Evolutionary conservation across 2,797 vertebrate genomes (phyloP), one percentile per base, ranked within the genome.

Genomic region (Falco peregrinus): DNA sequence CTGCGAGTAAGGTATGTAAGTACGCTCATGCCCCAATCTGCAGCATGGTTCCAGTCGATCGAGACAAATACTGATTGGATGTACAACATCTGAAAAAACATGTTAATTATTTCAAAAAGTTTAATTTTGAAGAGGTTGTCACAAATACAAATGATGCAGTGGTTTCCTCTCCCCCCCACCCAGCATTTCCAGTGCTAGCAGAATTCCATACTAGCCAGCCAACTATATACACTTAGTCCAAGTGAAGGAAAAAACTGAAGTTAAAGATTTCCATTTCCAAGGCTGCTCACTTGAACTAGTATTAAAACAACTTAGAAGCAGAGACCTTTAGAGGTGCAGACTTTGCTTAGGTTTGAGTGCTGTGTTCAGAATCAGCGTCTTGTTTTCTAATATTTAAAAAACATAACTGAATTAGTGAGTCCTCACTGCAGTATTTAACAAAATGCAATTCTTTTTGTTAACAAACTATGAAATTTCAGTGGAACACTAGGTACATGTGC

Each of bases 191-290:
- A 80, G 1, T 5, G 60, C 33, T 19, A 63, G 69, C 50, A 41
- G 78, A 75, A 53, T 50, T 59, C 69, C 37, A 57, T 45, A 6
- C 45, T 12, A 6, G 28, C 37, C 29, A 18, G 68, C 69, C 59
- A 56, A 11, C 51, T 26, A 3, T 4, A 28, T 2, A 21, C 11
- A 10, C 43, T 59, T 35, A 17, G 0, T 24, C 63, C 2, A 3
- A 78, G 16, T 13, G 54, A 81, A 54, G 83, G 43, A 31, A 60
- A 63, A 48, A 69, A 21, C 10, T 41, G 13, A 73, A 69, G 14
- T 54, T 51, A 12, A 67, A 54, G 69, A 63, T 57, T 53, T 45
- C 48, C 0, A 10, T 79, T 90, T 76, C 63, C 63, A 84, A 39
- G 60, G 48, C 71, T 82, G 31, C 41, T 93, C 39, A 29, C 45